phyloP scores from a whole-genome alignment of 2,888 invertebrate genomes.

The Tupiocoris notatus region DNA sequence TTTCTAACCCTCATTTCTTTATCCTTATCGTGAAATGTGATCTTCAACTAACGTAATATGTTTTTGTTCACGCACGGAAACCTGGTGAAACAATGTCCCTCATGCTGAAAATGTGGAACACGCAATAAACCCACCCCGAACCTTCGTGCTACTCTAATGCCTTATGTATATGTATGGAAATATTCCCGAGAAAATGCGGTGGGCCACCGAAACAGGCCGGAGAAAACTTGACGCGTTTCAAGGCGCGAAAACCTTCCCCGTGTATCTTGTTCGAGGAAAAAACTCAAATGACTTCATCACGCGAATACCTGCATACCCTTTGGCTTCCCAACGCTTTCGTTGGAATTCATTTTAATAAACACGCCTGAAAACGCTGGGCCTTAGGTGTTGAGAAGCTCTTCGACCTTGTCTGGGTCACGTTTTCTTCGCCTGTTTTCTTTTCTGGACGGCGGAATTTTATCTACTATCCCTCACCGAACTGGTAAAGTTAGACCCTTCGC shows the following conservation, averaged over 20 bases:
- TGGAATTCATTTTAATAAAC: constrained; percentile 39
- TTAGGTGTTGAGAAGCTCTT: neutral
- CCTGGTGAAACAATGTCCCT: too few species aligned
- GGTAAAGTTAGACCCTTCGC: neutral
- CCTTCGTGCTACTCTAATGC: neutral
- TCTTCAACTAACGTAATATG: neutral
- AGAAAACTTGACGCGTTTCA: neutral
- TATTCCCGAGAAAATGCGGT: neutral
- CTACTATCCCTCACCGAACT: neutral
- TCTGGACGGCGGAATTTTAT: constrained; percentile 16
- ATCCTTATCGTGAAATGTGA: neutral
- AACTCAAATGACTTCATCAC: constrained; percentile 31
- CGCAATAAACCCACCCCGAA: neutral
- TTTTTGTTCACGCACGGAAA: neutral
- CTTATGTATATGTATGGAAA: neutral
- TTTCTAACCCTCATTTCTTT: too few species aligned
- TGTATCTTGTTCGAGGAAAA: constrained; percentile 15
- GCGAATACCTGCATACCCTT: constrained; percentile 38
- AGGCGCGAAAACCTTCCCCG: neutral
- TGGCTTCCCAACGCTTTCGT: neutral
- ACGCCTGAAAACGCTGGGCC: constrained; percentile 15
- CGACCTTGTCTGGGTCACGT: neutral
- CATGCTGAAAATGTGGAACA: too few species aligned
- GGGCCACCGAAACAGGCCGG: neutral
- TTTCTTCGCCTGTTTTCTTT: neutral